These are phyloP conservation scores for Noctua pronuba DNA, from an alignment of 2,888 invertebrate species.

Conservation along the genomic window DNA sequence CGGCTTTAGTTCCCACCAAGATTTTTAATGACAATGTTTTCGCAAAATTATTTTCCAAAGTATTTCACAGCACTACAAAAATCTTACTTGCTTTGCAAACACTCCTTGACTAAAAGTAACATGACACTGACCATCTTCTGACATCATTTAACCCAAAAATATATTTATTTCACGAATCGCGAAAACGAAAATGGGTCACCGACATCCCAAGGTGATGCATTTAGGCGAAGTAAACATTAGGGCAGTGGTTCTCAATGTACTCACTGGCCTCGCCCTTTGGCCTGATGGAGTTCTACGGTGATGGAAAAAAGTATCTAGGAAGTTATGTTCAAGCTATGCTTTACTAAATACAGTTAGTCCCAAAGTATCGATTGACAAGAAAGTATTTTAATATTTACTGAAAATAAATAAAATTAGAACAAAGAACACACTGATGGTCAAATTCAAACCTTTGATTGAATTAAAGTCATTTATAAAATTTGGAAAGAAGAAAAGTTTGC, in stretches of 20 bases:
- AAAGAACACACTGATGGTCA: neutral
- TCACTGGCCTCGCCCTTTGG: neutral
- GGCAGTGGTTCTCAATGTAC: constrained; percentile 29
- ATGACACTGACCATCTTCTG: constrained; percentile 56
- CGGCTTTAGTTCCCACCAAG: neutral
- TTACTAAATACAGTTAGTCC: neutral
- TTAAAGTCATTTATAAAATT: neutral
- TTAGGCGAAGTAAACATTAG: constrained; percentile 46
- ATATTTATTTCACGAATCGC: constrained; percentile 61
- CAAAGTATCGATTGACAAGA: neutral
- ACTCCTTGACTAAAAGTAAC: constrained; percentile 53
- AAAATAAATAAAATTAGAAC: neutral
- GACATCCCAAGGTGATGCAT: constrained; percentile 61
- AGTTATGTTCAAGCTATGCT: neutral
- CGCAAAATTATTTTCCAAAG: neutral
- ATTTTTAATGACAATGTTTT: neutral
- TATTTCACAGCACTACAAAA: neutral
- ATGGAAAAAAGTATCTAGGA: neutral
- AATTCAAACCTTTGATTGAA: neutral
- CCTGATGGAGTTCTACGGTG: neutral
- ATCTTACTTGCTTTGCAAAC: constrained; percentile 8
- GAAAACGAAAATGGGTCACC: constrained; percentile 66
- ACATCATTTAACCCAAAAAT: constrained; percentile 62
- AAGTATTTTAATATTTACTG: neutral
- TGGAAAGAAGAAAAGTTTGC: neutral